Evolutionary conservation across 2,888 invertebrate genomes (phyloP), one percentile per base, ranked within the genome.

Genomic region (Erebia ligea): DNA sequence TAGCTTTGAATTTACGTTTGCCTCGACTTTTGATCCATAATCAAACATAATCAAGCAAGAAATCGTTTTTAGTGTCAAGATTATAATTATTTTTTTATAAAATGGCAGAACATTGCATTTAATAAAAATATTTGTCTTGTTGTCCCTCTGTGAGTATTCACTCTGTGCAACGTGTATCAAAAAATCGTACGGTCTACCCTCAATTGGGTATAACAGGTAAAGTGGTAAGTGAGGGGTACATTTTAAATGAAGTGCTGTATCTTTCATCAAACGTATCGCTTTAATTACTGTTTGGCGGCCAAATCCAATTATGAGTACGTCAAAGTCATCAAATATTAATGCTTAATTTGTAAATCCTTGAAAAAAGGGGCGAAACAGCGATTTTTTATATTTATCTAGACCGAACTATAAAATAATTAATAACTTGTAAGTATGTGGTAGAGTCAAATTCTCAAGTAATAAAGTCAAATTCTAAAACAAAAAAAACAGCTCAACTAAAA

Each of bases 191-290:
- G 54, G 54, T 42, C 21, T 68, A 57, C 52, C 62, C 64, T 54
- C 67, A 64, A 64, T 72, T 54, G 59, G 65, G 67, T 48, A 48
- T 67, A 58, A 50, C 42, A 67, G 72, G 69, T 70, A 72, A 62
- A 62, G 62, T 62, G 62, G 67, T 67, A 45, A 67, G 50, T 54
- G 66, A 42, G 52, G 72, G 72, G 69, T 72, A 72, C 72, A 72
- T 72, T 69, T 72, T 72, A 72, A 72, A 72, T 72, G 67, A 17
- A 50, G 54, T n/a, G 58, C 45, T 34, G 48, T 67, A 57, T 58
- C 48, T 57, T 57, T 48, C 58, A 58, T 67, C 58, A 67, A 59
- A 67, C 67, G 58, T 67, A 58, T 48, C 67, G 50, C 25, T 67
- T 67, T 67, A 58, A 67, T 67, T 67, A 67, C 67, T 50, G 21